phyloP scores from a whole-genome alignment of 2,113 vertebrate genomes.

The Ceratotherium simum region DNA sequence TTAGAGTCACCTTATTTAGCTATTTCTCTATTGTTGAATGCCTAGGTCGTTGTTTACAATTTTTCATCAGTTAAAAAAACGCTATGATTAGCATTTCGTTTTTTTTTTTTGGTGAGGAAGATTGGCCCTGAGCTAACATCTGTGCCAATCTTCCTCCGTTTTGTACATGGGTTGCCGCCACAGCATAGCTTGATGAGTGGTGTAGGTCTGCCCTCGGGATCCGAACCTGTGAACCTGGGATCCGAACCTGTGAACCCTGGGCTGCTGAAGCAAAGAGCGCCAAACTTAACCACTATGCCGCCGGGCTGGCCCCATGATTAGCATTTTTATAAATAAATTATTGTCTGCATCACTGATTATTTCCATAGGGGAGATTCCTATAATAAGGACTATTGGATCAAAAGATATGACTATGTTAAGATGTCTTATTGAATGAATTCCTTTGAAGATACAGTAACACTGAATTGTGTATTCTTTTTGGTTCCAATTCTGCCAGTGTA shows the following conservation, averaged over 20 bases:
- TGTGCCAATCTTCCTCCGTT: too few relatives aligned
- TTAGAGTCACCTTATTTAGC: slow-evolving; percentile 3
- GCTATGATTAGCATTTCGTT: not conserved
- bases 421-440: not conserved
- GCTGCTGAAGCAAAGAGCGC: too few relatives aligned
- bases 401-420: not conserved
- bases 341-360: not conserved
- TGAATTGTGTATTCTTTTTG: not conserved
- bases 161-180: too few relatives aligned
- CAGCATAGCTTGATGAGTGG: too few relatives aligned
- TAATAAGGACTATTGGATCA: not conserved
- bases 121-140: too few relatives aligned
- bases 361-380: not conserved
- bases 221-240: too few relatives aligned
- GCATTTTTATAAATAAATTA: not conserved
- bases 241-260: too few relatives aligned
- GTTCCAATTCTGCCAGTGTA: not conserved
- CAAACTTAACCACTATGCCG: too few relatives aligned
- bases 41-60: not conserved
- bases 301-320: not conserved
- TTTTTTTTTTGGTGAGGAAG: too few relatives aligned
- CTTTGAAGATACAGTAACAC: not conserved
- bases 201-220: too few relatives aligned
- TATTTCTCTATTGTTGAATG: not conserved
- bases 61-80: not conserved